Evolutionary conservation across 2,113 vertebrate genomes (phyloP).

Genomic region (Lepus europaeus): DNA sequence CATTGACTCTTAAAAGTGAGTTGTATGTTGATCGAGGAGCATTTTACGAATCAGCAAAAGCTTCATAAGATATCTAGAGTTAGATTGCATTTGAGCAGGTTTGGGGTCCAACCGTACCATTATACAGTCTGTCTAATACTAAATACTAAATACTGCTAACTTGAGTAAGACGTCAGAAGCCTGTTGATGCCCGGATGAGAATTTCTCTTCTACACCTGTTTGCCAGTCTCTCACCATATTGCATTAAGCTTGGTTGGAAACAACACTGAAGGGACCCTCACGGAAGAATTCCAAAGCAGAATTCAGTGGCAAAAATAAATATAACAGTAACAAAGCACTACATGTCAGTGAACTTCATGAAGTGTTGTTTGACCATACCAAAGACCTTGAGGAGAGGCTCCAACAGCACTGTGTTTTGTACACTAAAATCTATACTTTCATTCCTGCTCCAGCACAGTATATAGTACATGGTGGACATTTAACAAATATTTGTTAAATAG

Average conservation of each 20-base stretch:
- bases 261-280: not conserved
- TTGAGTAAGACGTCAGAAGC: not conserved
- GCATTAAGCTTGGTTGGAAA: constrained; percentile 17
- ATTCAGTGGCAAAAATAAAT: constrained; percentile 22
- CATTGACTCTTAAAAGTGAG: not conserved
- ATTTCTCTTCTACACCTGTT: not conserved
- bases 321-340: not conserved
- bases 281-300: constrained; percentile 12
- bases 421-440: not conserved
- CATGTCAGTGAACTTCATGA: not conserved
- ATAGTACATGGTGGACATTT: not conserved
- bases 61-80: not conserved
- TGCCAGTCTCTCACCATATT: not conserved
- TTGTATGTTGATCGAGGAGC: constrained; percentile 17
- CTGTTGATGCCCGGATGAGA: not conserved
- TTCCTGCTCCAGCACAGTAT: not conserved
- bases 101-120: not conserved
- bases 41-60: not conserved
- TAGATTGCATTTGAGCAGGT: not conserved
- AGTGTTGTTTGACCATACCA: not conserved
- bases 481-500: constrained; percentile 36
- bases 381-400: not conserved
- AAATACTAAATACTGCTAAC: too few species aligned
- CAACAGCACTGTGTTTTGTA: not conserved
- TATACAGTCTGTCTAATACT: not conserved